phyloP scores from a whole-genome alignment of 2,113 vertebrate species.

The Urocitellus parryii region DNA sequence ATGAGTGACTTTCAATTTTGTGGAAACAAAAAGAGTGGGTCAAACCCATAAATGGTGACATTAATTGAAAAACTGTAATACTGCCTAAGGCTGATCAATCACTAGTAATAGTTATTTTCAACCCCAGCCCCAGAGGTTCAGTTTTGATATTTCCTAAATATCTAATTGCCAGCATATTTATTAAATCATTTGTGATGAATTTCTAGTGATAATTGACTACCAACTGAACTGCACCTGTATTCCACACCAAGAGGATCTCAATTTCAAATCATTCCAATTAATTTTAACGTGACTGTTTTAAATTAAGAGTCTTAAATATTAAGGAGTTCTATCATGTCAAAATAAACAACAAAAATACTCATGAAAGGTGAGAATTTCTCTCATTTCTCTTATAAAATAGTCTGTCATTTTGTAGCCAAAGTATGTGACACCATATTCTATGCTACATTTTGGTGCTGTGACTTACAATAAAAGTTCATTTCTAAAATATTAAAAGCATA shows the following conservation, averaged over 20 bases:
- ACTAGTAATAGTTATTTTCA: slow-evolving; percentile 72
- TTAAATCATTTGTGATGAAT: slow-evolving; percentile 78
- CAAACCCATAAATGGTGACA: slow-evolving; percentile 72
- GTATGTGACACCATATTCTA: background rate
- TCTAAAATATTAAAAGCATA: slow-evolving; percentile 6
- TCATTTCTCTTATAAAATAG: background rate
- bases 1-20: slow-evolving; percentile 59
- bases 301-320: background rate
- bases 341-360: background rate
- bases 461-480: slow-evolving; percentile 6
- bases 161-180: slow-evolving; percentile 77
- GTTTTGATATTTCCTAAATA: slow-evolving; percentile 73
- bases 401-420: background rate
- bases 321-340: background rate
- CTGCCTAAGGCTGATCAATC: slow-evolving; percentile 74
- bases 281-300: background rate
- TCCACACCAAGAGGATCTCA: slow-evolving; percentile 46
- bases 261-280: slow-evolving; percentile 63
- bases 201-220: slow-evolving; percentile 63
- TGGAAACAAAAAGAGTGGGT: slow-evolving; percentile 32
- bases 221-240: background rate
- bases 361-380: background rate
- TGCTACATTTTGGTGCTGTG: background rate
- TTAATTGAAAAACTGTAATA: slow-evolving; percentile 85
- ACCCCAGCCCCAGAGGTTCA: slow-evolving; percentile 59